A percentile compares a stretch with the other conserved stretches of the same genome.
These are phyloP conservation scores for Helogale parvula DNA, from an alignment of 2,113 vertebrate species.

Conservation along the genomic window DNA sequence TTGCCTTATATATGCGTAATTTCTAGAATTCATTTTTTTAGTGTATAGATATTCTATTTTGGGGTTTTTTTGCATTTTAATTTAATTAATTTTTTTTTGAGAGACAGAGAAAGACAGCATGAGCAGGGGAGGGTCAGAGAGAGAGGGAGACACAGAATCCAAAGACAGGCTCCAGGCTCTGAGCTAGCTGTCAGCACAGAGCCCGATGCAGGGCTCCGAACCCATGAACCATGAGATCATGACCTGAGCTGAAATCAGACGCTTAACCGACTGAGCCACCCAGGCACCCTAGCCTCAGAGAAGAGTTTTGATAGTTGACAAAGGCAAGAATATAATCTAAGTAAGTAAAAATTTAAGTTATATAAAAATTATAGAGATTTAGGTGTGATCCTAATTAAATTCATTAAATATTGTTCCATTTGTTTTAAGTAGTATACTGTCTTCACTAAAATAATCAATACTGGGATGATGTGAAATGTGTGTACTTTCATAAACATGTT, in stretches of 20 bases:
- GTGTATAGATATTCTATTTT: not conserved
- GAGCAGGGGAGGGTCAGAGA: too few species aligned
- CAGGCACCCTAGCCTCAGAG: not conserved
- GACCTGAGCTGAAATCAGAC: too few species aligned
- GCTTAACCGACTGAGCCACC: too few species aligned
- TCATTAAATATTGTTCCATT: not conserved
- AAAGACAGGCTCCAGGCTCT: too few species aligned
- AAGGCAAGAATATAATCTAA: constrained; percentile 5
- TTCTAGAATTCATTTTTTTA: constrained; percentile 27
- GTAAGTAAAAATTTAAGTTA: not conserved
- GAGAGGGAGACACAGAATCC: too few species aligned
- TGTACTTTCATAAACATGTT: not conserved
- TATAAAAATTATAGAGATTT: not conserved
- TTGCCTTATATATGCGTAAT: not conserved
- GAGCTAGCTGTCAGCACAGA: too few species aligned
- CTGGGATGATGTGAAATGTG: not conserved
- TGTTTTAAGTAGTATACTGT: not conserved
- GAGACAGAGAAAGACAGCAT: too few species aligned
- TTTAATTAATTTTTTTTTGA: too few species aligned
- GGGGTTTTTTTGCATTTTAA: not conserved
- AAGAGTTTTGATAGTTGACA: constrained; percentile 28
- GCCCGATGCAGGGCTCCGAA: too few species aligned
- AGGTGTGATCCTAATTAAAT: not conserved
- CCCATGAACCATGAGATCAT: too few species aligned
- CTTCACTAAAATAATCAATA: constrained; percentile 8